Conservation (phyloP, 2,113 vertebrate genomes). For the Cynocephalus volans region DNA sequence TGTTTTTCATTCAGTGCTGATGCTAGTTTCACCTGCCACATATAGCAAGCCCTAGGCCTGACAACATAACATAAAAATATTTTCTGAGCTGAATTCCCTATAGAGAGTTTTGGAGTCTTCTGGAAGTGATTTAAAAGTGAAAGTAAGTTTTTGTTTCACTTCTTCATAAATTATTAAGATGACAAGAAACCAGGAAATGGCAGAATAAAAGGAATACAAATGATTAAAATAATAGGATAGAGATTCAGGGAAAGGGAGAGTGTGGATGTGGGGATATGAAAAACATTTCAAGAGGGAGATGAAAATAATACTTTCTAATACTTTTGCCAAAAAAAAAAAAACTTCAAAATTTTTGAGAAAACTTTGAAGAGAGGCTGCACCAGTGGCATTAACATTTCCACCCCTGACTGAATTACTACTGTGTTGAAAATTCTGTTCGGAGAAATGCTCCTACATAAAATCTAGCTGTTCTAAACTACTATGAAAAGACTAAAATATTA, state of each 20-base stretch:
- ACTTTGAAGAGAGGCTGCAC: not conserved
- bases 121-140: constrained; percentile 13
- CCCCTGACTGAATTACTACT: not conserved
- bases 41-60: not conserved
- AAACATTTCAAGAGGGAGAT: not conserved
- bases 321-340: not conserved
- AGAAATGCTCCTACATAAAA: not conserved
- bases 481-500: not conserved
- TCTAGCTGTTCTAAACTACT: not conserved
- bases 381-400: not conserved
- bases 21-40: not conserved
- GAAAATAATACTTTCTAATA: constrained; percentile 49
- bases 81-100: not conserved
- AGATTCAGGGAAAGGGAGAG: not conserved
- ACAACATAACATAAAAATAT: not conserved
- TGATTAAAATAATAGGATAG: constrained; percentile 22
- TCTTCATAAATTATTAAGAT: constrained; percentile 68
- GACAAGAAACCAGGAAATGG: constrained; percentile 23
- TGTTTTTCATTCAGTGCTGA: not conserved
- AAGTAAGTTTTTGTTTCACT: constrained; percentile 49
- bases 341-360: constrained; percentile 12
- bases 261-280: not conserved
- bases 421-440: not conserved
- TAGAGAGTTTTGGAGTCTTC: not conserved
- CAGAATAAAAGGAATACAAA: constrained; percentile 45